Evolutionary conservation across 2,113 vertebrate genomes (phyloP).

Genomic region (Ictalurus punctatus): DNA sequence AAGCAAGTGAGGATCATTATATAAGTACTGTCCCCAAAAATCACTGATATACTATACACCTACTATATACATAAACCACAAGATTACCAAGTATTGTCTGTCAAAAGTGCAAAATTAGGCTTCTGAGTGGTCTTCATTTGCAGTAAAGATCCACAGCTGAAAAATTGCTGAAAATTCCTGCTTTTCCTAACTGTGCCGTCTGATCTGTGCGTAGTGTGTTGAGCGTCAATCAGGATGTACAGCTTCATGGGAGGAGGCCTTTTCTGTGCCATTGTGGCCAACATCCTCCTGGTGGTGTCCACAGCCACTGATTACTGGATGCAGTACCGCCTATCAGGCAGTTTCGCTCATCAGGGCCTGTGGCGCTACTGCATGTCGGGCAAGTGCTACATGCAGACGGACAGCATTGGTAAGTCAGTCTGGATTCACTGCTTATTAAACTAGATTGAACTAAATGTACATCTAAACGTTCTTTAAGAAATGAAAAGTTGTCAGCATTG

Average conservation of each 20-base stretch:
- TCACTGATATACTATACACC: not conserved
- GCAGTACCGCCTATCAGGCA: constrained; percentile 84
- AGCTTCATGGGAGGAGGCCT: constrained; percentile 90
- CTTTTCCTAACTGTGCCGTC: not conserved
- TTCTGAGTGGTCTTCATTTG: not conserved
- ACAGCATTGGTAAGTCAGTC: constrained; percentile 80
- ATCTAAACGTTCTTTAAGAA: not conserved
- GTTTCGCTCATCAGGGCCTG: constrained; percentile 86
- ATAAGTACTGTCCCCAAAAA: not conserved
- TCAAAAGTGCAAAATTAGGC: not conserved
- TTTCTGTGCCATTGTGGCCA: constrained; percentile 86
- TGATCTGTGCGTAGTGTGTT: constrained; percentile 51
- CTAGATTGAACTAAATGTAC: not conserved
- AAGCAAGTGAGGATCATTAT: not conserved
- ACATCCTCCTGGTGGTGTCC: constrained; percentile 85
- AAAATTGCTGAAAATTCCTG: not conserved
- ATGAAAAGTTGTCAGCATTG: not conserved
- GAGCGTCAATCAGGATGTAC: constrained; percentile 77
- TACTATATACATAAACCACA: not conserved
- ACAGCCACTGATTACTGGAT: constrained; percentile 90
- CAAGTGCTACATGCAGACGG: constrained; percentile 87
- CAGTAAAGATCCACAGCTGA: not conserved
- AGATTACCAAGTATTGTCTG: not conserved
- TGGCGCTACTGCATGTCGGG: constrained; percentile 87
- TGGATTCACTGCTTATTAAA: not conserved